A percentile compares a stretch with the other conserved stretches of the same genome.
phyloP scores from a whole-genome alignment of 2,113 vertebrate species.

The Onychostruthus taczanowskii region DNA sequence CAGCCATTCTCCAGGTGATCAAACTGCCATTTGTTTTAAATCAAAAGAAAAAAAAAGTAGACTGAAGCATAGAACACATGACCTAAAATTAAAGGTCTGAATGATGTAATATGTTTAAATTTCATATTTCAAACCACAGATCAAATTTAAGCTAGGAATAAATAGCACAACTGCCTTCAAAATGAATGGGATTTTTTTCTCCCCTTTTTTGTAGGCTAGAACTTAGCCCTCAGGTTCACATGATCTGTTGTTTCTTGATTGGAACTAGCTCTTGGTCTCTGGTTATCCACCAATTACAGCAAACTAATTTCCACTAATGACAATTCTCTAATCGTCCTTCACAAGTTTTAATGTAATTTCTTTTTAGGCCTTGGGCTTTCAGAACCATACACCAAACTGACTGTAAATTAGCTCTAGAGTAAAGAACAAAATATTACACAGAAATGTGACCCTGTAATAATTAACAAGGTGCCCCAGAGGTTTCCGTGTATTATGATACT shows the following conservation, averaged over 20 bases:
- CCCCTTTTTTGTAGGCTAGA: background rate
- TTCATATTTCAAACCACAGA: background rate
- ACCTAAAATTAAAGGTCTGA: background rate
- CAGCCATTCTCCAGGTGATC: background rate
- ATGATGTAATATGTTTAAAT: background rate
- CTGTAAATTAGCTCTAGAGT: constrained; percentile 3
- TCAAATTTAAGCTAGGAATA: background rate
- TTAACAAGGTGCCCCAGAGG: constrained; percentile 22
- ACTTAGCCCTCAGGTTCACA: background rate
- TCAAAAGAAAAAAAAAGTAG: background rate
- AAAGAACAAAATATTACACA: constrained; percentile 16
- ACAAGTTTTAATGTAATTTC: background rate
- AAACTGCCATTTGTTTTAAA: background rate
- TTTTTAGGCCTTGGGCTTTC: constrained; percentile 1
- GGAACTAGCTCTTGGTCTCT: background rate
- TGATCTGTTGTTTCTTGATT: background rate
- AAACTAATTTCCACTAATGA: background rate
- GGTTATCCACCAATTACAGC: background rate
- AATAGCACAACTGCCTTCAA: background rate
- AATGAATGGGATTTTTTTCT: background rate
- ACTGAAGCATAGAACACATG: background rate
- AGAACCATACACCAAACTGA: background rate
- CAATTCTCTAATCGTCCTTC: background rate
- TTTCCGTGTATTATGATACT: background rate
- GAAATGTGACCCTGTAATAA: constrained; percentile 24